phyloP scores from a whole-genome alignment of 1,140 invertebrate species.

The Euura lappo region DNA sequence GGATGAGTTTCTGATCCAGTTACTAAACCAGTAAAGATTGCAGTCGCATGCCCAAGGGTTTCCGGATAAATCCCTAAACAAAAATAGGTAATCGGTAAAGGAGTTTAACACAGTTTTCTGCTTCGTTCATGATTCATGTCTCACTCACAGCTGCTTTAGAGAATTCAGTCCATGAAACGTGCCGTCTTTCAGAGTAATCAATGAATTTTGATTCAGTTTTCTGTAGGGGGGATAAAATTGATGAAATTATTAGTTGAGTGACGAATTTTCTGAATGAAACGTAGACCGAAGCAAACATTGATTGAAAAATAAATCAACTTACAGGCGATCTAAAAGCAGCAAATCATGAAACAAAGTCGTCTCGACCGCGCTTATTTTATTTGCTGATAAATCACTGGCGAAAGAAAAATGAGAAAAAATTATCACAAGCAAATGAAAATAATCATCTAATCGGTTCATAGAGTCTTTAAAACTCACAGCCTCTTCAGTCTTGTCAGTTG shows the following conservation, averaged over 20 bases:
- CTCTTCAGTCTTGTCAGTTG: conserved; percentile 71
- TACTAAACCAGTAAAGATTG: conserved; percentile 78
- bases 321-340: conserved; percentile 71
- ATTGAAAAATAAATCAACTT: conserved; percentile 54
- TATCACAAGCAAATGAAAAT: conserved; percentile 28
- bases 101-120: background rate
- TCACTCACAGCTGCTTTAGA: conserved; percentile 58
- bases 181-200: conserved; percentile 51
- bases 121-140: background rate
- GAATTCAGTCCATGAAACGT: conserved; percentile 52
- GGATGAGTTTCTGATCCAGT: conserved; percentile 72
- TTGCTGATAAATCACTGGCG: conserved; percentile 65
- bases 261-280: conserved; percentile 12
- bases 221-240: conserved; percentile 31
- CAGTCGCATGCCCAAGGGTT: conserved; percentile 86
- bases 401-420: conserved; percentile 39
- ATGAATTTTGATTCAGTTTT: conserved; percentile 52
- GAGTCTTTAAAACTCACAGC: conserved; percentile 55
- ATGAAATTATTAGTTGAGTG: background rate
- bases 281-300: conserved; percentile 14
- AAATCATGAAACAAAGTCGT: conserved; percentile 73
- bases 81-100: background rate
- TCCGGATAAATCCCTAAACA: conserved; percentile 73
- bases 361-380: conserved; percentile 71
- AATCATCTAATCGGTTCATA: background rate